Conservation (phyloP, 2,797 vertebrate genomes). For the Aulostomus chinensis region DNA sequence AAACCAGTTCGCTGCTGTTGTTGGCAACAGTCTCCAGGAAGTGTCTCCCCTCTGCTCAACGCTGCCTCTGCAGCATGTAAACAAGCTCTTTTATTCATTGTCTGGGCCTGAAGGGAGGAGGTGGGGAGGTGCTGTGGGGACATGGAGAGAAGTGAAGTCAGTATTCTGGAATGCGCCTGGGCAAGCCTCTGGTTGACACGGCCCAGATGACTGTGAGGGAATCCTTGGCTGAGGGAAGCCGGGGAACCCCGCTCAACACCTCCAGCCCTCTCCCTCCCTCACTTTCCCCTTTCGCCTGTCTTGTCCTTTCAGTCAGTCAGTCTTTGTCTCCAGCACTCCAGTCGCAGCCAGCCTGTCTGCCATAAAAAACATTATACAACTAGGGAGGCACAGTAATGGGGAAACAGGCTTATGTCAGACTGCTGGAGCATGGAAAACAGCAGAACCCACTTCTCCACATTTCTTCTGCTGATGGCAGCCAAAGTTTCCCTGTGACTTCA, state of each 20-base stretch:
- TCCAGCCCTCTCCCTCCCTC: constrained; percentile 41
- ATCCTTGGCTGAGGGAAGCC: constrained; percentile 82
- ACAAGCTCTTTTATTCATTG: constrained; percentile 81
- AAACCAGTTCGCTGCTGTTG: constrained; percentile 65
- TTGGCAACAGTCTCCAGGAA: constrained; percentile 84
- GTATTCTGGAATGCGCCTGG: constrained; percentile 81
- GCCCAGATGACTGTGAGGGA: constrained; percentile 83
- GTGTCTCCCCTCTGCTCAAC: constrained; percentile 76
- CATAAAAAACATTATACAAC: constrained; percentile 67
- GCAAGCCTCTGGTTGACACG: constrained; percentile 75
- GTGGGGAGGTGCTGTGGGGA: constrained; percentile 12
- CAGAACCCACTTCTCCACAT: constrained; percentile 61
- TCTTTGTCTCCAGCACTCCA: constrained; percentile 63
- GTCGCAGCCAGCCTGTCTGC: constrained; percentile 63
- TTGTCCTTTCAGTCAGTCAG: constrained; percentile 41
- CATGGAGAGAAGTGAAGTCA: constrained; percentile 71
- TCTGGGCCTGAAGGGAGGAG: constrained; percentile 49
- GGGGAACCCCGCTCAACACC: constrained; percentile 79
- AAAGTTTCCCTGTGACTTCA: constrained; percentile 37
- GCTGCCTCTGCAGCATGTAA: constrained; percentile 66
- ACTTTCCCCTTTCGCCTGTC: constrained; percentile 18
- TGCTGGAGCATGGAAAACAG: constrained; percentile 69
- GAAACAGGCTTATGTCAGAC: constrained; percentile 61
- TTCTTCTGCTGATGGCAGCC: constrained; percentile 42
- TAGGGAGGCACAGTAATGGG: constrained; percentile 60